Evolutionary conservation across 2,888 invertebrate species (phyloP).

Genomic region (Acanthosepion pharaonis): DNA sequence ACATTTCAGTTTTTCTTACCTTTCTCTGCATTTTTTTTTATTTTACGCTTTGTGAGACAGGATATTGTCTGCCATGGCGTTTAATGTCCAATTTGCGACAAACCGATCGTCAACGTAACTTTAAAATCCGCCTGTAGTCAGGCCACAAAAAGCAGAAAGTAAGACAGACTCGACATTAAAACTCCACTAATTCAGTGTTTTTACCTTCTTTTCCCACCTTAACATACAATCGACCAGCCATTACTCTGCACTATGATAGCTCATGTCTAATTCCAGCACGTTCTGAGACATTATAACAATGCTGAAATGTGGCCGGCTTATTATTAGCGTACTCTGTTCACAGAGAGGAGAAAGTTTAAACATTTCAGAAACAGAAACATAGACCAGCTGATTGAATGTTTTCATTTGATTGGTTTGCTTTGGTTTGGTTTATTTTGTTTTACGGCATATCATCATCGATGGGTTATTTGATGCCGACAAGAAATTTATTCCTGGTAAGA

Average conservation of each 20-base stretch:
- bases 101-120: not conserved
- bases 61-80: not conserved
- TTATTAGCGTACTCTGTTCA: not conserved
- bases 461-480: no score
- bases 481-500: no score
- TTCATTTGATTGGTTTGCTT: no score
- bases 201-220: not conserved
- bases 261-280: not conserved
- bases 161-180: slow-evolving; percentile 11
- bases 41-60: not conserved
- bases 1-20: not conserved
- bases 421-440: no score
- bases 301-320: not conserved
- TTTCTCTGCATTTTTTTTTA: not conserved
- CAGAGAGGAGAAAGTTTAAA: not conserved
- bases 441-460: no score
- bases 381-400: no score
- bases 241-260: not conserved
- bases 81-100: not conserved
- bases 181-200: slow-evolving; percentile 1
- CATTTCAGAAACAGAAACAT: no score
- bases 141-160: slow-evolving; percentile 18
- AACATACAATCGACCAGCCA: not conserved
- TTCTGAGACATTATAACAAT: not conserved
- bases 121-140: not conserved